These are phyloP conservation scores for Ptycholaimellus sp. DNA, from an alignment of 2,888 invertebrate species.

Conservation along the genomic window DNA sequence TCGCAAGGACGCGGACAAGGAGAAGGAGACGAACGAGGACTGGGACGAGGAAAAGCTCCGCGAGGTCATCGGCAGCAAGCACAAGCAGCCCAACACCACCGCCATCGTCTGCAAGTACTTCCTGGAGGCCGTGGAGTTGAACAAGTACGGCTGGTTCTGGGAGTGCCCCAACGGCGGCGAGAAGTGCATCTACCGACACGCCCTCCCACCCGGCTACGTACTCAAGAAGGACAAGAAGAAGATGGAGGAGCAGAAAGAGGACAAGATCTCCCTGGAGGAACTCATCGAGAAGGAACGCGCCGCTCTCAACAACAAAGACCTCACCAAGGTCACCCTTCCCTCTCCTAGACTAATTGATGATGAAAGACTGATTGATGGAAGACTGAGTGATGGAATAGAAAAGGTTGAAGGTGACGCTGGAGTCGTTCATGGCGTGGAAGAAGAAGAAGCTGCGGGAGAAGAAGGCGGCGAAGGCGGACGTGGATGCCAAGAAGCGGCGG, in stretches of 20 bases:
- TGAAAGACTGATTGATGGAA: too few species aligned
- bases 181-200: conserved; percentile 36
- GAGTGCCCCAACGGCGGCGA: conserved; percentile 62
- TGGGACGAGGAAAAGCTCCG: conserved; percentile 91
- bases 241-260: conserved; percentile 48
- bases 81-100: conserved; percentile 51
- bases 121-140: conserved; percentile 84
- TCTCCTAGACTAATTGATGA: too few species aligned
- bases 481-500: conserved; percentile 39
- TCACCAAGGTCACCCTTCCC: too few species aligned
- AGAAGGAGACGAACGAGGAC: conserved; percentile 56
- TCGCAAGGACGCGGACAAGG: conserved; percentile 15
- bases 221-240: conserved; percentile 55
- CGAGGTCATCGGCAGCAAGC: conserved; percentile 85
- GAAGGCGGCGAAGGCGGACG: conserved; percentile 45
- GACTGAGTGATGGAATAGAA: too few species aligned
- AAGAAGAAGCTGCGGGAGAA: conserved; percentile 52
- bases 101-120: conserved; percentile 94
- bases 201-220: conserved; percentile 71
- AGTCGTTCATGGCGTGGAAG: conserved; percentile 92
- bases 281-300: conserved; percentile 58
- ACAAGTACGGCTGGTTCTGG: conserved; percentile 99
- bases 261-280: conserved; percentile 73
- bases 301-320: conserved; percentile 35
- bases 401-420: conserved; percentile 83